These are phyloP conservation scores for Coregonus suidteri DNA, from an alignment of 2,797 vertebrate genomes.

Conservation along the genomic window DNA sequence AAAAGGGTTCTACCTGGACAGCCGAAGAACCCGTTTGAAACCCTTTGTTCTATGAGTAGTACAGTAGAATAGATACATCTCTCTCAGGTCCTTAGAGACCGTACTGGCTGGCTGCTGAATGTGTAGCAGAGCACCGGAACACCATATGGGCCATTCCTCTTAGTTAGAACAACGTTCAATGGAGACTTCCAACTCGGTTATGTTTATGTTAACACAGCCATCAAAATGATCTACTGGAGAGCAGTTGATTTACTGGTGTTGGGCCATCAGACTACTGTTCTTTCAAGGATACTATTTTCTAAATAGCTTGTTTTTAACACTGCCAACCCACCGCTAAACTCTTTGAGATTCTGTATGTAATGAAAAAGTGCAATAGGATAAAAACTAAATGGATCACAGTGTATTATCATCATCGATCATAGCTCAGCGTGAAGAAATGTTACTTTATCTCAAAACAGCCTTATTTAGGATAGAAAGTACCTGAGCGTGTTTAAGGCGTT, in stretches of 20 bases:
- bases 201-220: not conserved
- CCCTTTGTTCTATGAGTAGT: too few relatives aligned
- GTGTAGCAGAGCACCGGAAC: not conserved
- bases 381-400: not conserved
- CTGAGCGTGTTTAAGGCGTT: slow-evolving; percentile 84
- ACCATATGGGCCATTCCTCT: not conserved
- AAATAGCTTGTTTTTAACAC: too few relatives aligned
- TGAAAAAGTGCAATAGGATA: not conserved
- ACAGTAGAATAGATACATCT: too few relatives aligned
- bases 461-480: slow-evolving; percentile 60
- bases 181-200: not conserved
- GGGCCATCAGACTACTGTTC: not conserved
- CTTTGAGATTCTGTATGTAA: not conserved
- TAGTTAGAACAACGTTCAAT: not conserved
- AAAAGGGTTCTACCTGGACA: too few relatives aligned
- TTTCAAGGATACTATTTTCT: too few relatives aligned
- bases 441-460: not conserved
- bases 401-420: not conserved
- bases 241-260: not conserved
- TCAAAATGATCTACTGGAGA: not conserved
- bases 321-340: too few relatives aligned
- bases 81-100: not conserved
- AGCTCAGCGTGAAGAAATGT: not conserved
- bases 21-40: too few relatives aligned
- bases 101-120: not conserved